phyloP scores from a whole-genome alignment of 2,888 invertebrate species.

The Thereva nobilitata region DNA sequence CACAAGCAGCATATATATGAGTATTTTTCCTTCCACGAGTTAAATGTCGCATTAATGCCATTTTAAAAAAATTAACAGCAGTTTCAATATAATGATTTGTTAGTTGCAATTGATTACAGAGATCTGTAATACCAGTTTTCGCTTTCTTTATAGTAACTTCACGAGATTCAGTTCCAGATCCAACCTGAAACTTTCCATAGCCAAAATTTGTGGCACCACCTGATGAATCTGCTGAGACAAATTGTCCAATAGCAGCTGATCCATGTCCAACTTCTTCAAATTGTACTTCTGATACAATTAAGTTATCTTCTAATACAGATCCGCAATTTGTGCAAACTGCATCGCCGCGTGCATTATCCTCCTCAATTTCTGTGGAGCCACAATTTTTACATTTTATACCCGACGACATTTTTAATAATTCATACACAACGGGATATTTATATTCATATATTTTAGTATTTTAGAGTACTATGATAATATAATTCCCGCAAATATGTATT shows the following conservation, averaged over 20 bases:
- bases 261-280: conserved; percentile 93
- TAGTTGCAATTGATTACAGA: conserved; percentile 85
- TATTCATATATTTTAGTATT: conserved; percentile 1
- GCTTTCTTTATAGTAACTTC: conserved; percentile 91
- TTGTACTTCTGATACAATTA: conserved; percentile 95
- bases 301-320: conserved; percentile 91
- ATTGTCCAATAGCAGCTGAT: conserved; percentile 86
- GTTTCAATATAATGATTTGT: conserved; percentile 92
- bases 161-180: conserved; percentile 84
- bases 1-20: conserved; percentile 94
- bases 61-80: conserved; percentile 91
- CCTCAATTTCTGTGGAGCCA: conserved; percentile 89
- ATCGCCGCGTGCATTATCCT: conserved; percentile 92
- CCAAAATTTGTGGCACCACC: conserved; percentile 77
- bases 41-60: conserved; percentile 80
- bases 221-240: conserved; percentile 87
- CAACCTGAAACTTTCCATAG: conserved; percentile 80
- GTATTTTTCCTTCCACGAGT: conserved; percentile 90
- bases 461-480: background rate
- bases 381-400: conserved; percentile 86
- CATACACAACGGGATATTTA: conserved; percentile 44
- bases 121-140: conserved; percentile 77
- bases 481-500: too few relatives aligned
- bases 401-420: conserved; percentile 50
- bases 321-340: conserved; percentile 96